phyloP scores from a whole-genome alignment of 2,888 invertebrate species.

The Erebia epiphron region DNA sequence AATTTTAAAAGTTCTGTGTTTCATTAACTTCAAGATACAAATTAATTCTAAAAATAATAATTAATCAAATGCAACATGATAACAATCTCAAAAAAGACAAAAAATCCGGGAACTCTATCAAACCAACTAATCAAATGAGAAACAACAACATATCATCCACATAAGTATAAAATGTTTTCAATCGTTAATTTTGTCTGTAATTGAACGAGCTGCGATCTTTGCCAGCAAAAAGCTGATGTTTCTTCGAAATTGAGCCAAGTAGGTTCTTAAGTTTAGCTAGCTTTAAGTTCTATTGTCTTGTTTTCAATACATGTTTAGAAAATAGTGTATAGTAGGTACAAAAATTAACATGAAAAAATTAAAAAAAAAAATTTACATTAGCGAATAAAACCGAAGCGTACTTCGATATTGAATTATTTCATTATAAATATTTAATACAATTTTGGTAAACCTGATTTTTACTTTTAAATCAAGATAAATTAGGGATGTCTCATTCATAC shows the following conservation, averaged over 20 bases:
- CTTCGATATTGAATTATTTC: slow-evolving; percentile 74
- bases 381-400: slow-evolving; percentile 53
- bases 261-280: no score
- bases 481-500: no score
- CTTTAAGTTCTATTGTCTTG: no score
- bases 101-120: neutral
- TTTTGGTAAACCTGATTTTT: no score
- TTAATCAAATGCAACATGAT: neutral
- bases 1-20: no score
- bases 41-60: neutral
- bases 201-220: slow-evolving; percentile 71
- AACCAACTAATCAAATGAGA: neutral
- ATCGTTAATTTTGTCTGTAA: slow-evolving; percentile 80
- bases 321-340: no score
- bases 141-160: slow-evolving; percentile 39
- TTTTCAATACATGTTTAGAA: no score
- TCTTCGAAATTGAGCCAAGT: slow-evolving; percentile 65
- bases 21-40: no score
- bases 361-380: no score
- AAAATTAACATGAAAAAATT: no score
- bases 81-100: neutral
- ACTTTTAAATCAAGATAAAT: no score
- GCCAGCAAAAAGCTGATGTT: slow-evolving; percentile 69
- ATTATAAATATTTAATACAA: slow-evolving; percentile 49
- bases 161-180: slow-evolving; percentile 72